Evolutionary conservation across 1,140 invertebrate genomes (phyloP).

Genomic region (Papilio xuthus): DNA sequence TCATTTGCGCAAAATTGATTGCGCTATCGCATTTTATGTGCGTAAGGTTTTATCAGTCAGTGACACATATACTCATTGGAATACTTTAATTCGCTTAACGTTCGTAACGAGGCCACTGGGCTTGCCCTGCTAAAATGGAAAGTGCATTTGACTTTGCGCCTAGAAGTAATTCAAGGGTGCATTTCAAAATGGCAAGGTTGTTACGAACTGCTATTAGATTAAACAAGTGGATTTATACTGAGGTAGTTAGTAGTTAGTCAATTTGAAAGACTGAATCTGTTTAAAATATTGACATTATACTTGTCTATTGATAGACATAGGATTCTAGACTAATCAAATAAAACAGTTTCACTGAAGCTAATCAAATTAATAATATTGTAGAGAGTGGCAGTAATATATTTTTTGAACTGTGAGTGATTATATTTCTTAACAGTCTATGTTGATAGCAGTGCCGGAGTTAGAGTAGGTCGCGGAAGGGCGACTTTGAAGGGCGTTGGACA

Average conservation of each 20-base stretch:
- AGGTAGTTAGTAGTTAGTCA: not conserved
- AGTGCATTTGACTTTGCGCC: constrained; percentile 8
- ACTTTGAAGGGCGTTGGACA: no score
- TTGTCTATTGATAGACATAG: not conserved
- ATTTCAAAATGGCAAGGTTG: not conserved
- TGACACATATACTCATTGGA: constrained; percentile 14
- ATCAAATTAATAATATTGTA: no score
- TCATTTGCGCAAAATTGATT: constrained; percentile 26
- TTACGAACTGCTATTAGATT: not conserved
- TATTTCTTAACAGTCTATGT: no score
- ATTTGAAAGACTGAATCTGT: not conserved
- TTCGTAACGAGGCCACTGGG: constrained; percentile 1
- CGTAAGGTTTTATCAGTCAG: constrained; percentile 20
- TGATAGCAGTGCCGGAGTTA: no score
- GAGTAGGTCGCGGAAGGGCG: no score
- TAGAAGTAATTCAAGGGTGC: constrained; percentile 11
- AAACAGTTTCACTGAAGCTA: not conserved
- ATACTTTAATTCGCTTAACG: constrained; percentile 5
- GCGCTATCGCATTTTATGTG: constrained; percentile 5
- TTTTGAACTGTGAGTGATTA: no score
- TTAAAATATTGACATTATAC: not conserved
- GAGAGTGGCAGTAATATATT: no score
- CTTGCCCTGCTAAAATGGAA: constrained; percentile 12
- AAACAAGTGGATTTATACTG: not conserved
- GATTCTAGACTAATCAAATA: constrained; percentile 11